Percentiles rank a stretch among this genome's conserved stretches.
phyloP scores from a whole-genome alignment of 2,113 vertebrate species.

The Chloroceryle aenea region DNA sequence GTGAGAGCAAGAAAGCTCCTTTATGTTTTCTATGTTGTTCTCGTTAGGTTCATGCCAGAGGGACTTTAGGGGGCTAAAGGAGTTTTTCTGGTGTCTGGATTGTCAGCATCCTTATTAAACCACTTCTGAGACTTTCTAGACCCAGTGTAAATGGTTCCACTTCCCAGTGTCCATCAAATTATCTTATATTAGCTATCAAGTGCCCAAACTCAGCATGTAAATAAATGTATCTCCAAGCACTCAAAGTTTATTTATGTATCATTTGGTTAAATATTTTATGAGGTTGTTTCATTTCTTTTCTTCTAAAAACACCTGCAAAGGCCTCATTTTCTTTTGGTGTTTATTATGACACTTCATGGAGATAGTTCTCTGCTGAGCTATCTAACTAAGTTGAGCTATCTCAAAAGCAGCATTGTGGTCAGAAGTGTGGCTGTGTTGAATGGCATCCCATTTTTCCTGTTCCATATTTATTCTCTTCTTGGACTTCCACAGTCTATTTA shows the following conservation, averaged over 20 bases:
- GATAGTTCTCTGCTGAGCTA: not conserved
- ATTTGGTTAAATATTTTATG: not conserved
- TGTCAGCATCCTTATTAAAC: not conserved
- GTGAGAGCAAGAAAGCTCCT: not conserved
- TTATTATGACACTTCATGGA: not conserved
- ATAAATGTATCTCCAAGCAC: not conserved
- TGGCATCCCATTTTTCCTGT: not conserved
- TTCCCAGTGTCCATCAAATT: not conserved
- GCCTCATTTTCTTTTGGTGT: not conserved
- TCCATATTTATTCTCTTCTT: not conserved
- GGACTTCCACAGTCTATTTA: not conserved
- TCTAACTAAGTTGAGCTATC: not conserved
- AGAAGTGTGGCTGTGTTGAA: not conserved
- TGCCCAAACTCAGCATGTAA: not conserved
- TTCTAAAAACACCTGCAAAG: not conserved
- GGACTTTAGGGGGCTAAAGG: not conserved
- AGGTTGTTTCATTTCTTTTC: not conserved
- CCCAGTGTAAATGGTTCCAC: not conserved
- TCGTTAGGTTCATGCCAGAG: not conserved
- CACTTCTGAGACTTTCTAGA: not conserved
- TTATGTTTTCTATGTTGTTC: not conserved
- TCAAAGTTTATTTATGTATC: not conserved
- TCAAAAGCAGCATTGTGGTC: not conserved
- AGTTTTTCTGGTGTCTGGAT: not conserved
- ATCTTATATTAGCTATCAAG: not conserved